Percentiles rank a stretch among this genome's conserved stretches.
Evolutionary conservation across 2,113 vertebrate genomes (phyloP).

Genomic region (Otolemur garnettii): DNA sequence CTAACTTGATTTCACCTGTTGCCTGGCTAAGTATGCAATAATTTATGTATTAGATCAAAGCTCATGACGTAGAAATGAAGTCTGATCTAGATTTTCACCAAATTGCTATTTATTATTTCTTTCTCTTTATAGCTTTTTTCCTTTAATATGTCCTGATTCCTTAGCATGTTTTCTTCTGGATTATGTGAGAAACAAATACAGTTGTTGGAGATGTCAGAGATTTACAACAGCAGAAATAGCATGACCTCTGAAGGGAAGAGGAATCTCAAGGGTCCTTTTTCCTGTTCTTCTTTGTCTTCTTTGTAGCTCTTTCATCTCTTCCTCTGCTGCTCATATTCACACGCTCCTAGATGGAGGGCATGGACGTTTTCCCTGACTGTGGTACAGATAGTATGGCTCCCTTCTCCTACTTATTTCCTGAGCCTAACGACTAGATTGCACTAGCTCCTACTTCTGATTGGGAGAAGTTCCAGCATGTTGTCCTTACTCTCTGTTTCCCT

Average conservation of each 20-base stretch:
- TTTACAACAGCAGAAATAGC: neutral
- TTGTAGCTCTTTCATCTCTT: neutral
- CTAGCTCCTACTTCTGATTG: neutral
- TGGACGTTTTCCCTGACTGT: neutral
- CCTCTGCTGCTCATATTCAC: too few relatives aligned
- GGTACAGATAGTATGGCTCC: neutral
- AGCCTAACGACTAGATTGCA: neutral
- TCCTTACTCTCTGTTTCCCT: neutral
- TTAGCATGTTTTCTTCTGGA: slow-evolving; percentile 4
- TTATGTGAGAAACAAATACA: neutral
- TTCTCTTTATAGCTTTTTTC: neutral
- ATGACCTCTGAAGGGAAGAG: neutral
- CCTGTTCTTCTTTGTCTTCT: neutral
- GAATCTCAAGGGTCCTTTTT: neutral
- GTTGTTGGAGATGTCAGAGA: neutral
- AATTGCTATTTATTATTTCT: neutral
- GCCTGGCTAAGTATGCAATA: neutral
- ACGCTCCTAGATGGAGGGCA: neutral
- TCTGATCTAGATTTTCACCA: neutral
- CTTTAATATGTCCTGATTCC: neutral
- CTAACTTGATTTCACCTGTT: neutral
- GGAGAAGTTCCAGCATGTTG: neutral
- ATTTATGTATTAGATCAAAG: neutral
- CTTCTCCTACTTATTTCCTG: neutral
- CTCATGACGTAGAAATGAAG: neutral